Percentiles rank a stretch among this genome's conserved stretches.
Conservation (phyloP, 2,113 vertebrate species). For the Corynorhinus townsendii region DNA sequence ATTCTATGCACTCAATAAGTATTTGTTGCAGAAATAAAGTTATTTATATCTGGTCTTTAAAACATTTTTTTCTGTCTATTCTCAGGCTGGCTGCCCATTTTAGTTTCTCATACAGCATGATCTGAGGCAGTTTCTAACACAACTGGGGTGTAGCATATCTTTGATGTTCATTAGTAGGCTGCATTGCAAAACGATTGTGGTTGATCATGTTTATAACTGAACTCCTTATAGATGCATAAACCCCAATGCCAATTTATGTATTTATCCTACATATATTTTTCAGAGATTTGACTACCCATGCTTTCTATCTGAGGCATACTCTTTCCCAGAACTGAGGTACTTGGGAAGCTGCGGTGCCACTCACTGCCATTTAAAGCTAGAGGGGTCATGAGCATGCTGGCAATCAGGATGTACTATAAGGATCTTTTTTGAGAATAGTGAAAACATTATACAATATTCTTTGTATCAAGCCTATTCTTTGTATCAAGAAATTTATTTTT, state of each 20-base stretch:
- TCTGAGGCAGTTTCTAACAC: background rate
- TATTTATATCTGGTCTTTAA: background rate
- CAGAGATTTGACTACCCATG: background rate
- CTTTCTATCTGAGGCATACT: background rate
- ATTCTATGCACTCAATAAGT: background rate
- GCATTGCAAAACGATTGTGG: background rate
- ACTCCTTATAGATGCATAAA: background rate
- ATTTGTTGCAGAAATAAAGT: background rate
- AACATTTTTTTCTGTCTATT: background rate
- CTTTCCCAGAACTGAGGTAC: background rate
- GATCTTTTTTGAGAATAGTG: background rate
- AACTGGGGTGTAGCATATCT: background rate
- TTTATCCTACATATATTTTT: background rate
- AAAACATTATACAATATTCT: background rate
- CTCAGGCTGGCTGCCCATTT: background rate
- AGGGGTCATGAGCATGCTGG: background rate
- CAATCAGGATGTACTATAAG: background rate
- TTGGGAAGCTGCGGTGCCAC: background rate
- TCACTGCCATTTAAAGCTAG: background rate
- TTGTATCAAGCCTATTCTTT: background rate
- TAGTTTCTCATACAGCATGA: background rate
- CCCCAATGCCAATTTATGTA: background rate
- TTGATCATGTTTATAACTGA: background rate
- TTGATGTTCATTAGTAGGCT: background rate
- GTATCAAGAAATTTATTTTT: background rate